Conservation (phyloP, 2,888 invertebrate species). For the Coenonympha glycerion region DNA sequence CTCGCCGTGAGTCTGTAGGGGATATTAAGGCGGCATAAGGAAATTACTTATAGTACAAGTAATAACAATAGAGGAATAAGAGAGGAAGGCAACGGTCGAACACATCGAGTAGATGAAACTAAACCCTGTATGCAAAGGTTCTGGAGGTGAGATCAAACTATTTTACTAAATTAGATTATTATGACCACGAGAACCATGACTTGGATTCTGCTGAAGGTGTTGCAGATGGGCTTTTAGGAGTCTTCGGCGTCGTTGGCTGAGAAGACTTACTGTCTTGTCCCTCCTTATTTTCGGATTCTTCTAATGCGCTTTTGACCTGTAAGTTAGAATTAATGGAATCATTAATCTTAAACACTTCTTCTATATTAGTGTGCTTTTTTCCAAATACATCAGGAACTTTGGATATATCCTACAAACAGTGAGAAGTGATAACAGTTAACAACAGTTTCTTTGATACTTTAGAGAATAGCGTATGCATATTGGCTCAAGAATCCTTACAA, state of each 20-base stretch:
- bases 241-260: slow-evolving; percentile 50
- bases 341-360: too few species aligned
- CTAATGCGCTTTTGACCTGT: slow-evolving; percentile 57
- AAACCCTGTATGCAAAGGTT: slow-evolving; percentile 34
- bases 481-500: too few species aligned
- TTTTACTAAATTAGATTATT: slow-evolving; percentile 27
- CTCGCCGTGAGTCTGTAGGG: too few species aligned
- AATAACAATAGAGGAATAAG: neutral
- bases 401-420: too few species aligned
- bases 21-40: too few species aligned
- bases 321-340: slow-evolving; percentile 26
- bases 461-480: too few species aligned
- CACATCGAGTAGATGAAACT: slow-evolving; percentile 35
- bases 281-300: slow-evolving; percentile 39
- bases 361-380: neutral
- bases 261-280: slow-evolving; percentile 44
- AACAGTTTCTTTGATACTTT: too few species aligned
- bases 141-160: slow-evolving; percentile 1
- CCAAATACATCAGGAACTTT: neutral
- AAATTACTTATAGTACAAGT: neutral
- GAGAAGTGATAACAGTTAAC: too few species aligned
- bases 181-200: slow-evolving; percentile 77
- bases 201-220: slow-evolving; percentile 56
- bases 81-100: slow-evolving; percentile 39
- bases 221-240: slow-evolving; percentile 41